Conservation (phyloP, 2,797 vertebrate genomes). For the Gambusia yucatana region DNA sequence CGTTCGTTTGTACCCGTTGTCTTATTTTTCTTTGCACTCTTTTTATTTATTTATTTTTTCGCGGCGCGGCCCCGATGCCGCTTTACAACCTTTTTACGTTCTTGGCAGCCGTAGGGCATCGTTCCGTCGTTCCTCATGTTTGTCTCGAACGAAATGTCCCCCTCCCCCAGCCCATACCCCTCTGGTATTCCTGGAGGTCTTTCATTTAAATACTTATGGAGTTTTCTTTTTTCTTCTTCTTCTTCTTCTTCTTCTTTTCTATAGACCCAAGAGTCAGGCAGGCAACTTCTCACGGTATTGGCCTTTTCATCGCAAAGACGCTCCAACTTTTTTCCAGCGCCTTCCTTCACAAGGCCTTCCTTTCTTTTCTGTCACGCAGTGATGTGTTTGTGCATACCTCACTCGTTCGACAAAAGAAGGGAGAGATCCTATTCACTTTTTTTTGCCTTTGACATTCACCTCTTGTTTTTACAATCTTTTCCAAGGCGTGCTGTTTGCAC, state of each 20-base stretch:
- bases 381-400: constrained; percentile 91
- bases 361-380: constrained; percentile 86
- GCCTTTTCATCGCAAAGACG: constrained; percentile 71
- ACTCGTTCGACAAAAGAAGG: constrained; percentile 64
- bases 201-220: constrained; percentile 49
- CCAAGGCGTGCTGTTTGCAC: constrained; percentile 72
- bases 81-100: constrained; percentile 13
- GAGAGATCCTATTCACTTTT: constrained; percentile 72
- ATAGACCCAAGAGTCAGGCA: constrained; percentile 54
- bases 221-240: background rate
- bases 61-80: background rate
- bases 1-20: constrained; percentile 22
- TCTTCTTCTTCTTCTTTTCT: constrained; percentile 33
- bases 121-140: constrained; percentile 35
- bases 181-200: constrained; percentile 52
- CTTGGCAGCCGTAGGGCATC: constrained; percentile 20
- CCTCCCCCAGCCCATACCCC: background rate
- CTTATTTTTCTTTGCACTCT: background rate
- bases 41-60: background rate
- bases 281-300: constrained; percentile 70
- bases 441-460: constrained; percentile 74
- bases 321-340: constrained; percentile 62
- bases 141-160: constrained; percentile 28
- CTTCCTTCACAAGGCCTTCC: constrained; percentile 73
- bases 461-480: constrained; percentile 79